Base-by-base conservation (phyloP, 2,888 invertebrate species). In the Acanthopleura granulata region DNA sequence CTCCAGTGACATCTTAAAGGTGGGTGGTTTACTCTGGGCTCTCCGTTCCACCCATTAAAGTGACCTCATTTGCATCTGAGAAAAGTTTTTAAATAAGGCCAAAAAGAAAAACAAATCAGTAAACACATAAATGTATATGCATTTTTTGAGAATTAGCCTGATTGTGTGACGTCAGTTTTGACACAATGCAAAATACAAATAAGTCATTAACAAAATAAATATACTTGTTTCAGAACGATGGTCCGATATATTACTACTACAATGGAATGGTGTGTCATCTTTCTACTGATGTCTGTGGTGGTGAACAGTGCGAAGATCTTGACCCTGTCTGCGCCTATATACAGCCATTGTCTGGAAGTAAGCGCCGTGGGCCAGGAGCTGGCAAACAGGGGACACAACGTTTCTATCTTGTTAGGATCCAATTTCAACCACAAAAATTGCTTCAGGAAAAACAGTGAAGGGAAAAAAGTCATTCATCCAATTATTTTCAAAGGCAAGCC, bases 321-420 rank as follows among this genome's bases (percentile, higher is more conserved):
- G 25, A 16, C 76, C 25, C 14, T 66, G 18, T 18, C 69, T 9
- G 51, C 30, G n/a, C 73, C 57, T 40, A 16, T 71, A 9, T 61
- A 49, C 3, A 72, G 77, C 51, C 75, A 75, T 49, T 27, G 72
- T 11, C 18, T 57, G 30, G 74, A 73, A 22, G 22, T 69, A 0
- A 27, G 49, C 25, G n/a, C 62, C 0, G 50, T 77, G 16, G 75
- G 73, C 0, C 62, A 73, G 62, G 75, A 51, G 25, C 74, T 77
- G 0, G 74, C 49, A 0, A 61, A 69, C 22, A 29, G 75, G 49
- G 75, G 75, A 15, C 77, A 77, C 25, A 49, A 77, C 18, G 77
- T 77, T 25, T 22, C n/a, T 25, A 69, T 69, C 1, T 69, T 27
- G 16, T 16, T 69, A 25, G 18, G 16, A 16, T 18, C 16, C 3